Evolutionary conservation across 2,113 vertebrate genomes (phyloP), one percentile per base, ranked within the genome.

Genomic region (Notarius lentiginosus): DNA sequence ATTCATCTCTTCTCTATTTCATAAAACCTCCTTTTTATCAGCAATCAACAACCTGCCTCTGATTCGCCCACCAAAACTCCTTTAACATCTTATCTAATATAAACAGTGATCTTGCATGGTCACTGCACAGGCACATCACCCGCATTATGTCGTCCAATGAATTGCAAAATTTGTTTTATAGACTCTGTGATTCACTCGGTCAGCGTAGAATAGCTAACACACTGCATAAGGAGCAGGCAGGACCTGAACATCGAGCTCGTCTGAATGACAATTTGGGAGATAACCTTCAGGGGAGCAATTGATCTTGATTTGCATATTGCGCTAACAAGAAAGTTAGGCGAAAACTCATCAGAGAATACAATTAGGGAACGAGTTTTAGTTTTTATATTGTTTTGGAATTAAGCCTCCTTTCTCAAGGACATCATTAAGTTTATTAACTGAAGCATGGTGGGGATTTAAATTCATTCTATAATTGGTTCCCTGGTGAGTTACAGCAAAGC

Each of bases 381-480:
- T 47, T 49, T 76, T n/a, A n/a, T 27, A 17, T 5, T 53, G 51
- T 56, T 79, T 79, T 79, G 11, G 51, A 79, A 55, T 55, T 55
- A 79, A 79, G 51, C 51, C 49, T 27, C 75, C 14, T 5, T 55
- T 27, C 7, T 79, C 14, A 77, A 76, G 22, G 22, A 24, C 12
- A 12, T 24, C 73, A n/a, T 76, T 51, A 77, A 55, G 75, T 55
- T 79, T 56, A 79, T 79, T 27, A 51, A 56, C 8, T 27, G 7
- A 27, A 77, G 27, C n/a, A 4, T 77, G 11, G 49, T 3, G 14
- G 12, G 51, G 24, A 56, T 55, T 79, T 77, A 27, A 27, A 53
- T 77, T 79, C 2, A 27, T 79, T 55, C 51, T 30, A 30, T 79
- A 79, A 79, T 55, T 79, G 51, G 47, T 72, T 72, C 70, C 70